These are phyloP conservation scores for Neria commutata DNA, from an alignment of 2,888 invertebrate species.

Conservation along the genomic window DNA sequence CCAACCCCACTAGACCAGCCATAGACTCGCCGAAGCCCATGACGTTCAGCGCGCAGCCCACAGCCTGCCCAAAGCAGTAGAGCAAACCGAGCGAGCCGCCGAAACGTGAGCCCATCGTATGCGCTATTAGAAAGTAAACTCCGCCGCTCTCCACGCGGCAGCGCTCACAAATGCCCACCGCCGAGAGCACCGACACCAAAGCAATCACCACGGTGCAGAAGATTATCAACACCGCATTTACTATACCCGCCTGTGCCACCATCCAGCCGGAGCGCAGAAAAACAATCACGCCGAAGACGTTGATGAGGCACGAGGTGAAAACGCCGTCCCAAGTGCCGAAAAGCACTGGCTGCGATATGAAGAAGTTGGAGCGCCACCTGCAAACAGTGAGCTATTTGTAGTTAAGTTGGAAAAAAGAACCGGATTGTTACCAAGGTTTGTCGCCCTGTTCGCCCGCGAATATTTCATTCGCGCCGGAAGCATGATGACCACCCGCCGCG, in stretches of 20 bases:
- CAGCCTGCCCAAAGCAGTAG: constrained; percentile 96
- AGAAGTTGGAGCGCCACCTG: constrained; percentile 98
- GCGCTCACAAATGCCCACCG: constrained; percentile 94
- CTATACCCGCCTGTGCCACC: constrained; percentile 86
- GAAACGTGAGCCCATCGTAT: constrained; percentile 90
- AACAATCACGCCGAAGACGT: constrained; percentile 98
- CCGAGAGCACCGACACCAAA: constrained; percentile 89
- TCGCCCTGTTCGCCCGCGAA: constrained; percentile 88
- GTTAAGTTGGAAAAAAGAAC: neutral
- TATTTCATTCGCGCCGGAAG: constrained; percentile 86
- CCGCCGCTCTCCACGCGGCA: constrained; percentile 97
- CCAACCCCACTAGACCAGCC: constrained; percentile 78
- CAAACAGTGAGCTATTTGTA: constrained; percentile 20
- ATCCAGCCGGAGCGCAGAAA: constrained; percentile 98
- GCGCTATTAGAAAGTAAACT: constrained; percentile 92
- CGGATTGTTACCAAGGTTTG: constrained; percentile 56
- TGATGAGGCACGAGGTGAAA: constrained; percentile 95
- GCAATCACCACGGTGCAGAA: constrained; percentile 88
- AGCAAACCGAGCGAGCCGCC: constrained; percentile 92
- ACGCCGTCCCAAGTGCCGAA: constrained; percentile 98
- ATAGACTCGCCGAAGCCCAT: constrained; percentile 96
- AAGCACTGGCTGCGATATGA: constrained; percentile 92
- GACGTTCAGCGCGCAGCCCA: constrained; percentile 94
- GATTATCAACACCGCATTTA: constrained; percentile 80
- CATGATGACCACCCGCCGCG: constrained; percentile 82